These are phyloP conservation scores for Tympanuchus pallidicinctus DNA, from an alignment of 2,113 vertebrate genomes.

Conservation along the genomic window DNA sequence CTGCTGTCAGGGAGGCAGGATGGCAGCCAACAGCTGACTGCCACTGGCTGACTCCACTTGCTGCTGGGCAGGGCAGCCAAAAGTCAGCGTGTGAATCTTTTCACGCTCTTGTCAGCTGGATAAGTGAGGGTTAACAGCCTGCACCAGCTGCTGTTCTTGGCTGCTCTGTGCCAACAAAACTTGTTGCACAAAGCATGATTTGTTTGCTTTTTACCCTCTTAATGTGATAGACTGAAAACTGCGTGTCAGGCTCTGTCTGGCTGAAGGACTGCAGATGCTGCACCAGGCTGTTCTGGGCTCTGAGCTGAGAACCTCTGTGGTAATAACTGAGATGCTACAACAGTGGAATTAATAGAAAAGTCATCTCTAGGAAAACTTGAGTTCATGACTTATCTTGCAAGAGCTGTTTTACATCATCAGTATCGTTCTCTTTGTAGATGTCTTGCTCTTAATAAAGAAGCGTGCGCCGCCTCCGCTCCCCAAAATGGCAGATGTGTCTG, in stretches of 20 bases:
- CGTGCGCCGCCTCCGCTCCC: slow-evolving; percentile 84
- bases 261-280: not conserved
- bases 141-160: slow-evolving; percentile 18
- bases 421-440: slow-evolving; percentile 77
- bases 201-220: not conserved
- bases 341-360: no score
- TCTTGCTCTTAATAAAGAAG: slow-evolving; percentile 90
- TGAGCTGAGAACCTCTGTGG: not conserved
- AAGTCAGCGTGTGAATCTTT: not conserved
- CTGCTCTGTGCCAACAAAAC: not conserved
- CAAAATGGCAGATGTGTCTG: slow-evolving; percentile 90
- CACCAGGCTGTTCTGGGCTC: not conserved
- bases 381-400: fast-evolving
- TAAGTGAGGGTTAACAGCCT: not conserved
- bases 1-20: not conserved
- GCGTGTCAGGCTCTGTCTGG: fast-evolving
- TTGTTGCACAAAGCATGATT: not conserved
- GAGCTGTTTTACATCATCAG: fast-evolving
- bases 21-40: not conserved
- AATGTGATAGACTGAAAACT: not conserved
- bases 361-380: not conserved
- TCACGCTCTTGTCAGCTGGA: not conserved
- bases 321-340: not conserved
- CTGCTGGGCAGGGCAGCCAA: not conserved
- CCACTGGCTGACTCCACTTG: not conserved